Evolutionary conservation across 2,113 vertebrate species (phyloP).

Genomic region (Paraplagusia blochii): DNA sequence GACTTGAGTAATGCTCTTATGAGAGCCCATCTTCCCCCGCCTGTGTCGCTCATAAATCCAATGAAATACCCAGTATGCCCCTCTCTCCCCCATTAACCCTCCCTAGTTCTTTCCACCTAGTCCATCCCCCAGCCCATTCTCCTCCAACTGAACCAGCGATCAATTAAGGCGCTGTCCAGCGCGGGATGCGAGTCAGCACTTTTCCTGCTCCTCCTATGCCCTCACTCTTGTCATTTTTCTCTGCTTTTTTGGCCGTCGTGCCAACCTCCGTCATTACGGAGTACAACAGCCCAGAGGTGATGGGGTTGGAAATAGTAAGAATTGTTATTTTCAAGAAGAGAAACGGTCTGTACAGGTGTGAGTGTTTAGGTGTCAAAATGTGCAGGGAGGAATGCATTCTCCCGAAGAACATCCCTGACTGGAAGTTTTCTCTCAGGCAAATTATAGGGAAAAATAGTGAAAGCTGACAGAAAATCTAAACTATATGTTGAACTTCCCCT

Average conservation of each 20-base stretch:
- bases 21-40: slow-evolving; percentile 47
- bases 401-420: slow-evolving; percentile 17
- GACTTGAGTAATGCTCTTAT: slow-evolving; percentile 63
- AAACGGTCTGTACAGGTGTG: slow-evolving; percentile 47
- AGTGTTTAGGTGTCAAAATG: slow-evolving; percentile 37
- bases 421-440: slow-evolving; percentile 37
- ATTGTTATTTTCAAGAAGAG: slow-evolving; percentile 63
- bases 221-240: slow-evolving; percentile 48
- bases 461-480: slow-evolving; percentile 24
- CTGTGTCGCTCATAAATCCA: slow-evolving; percentile 69
- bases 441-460: slow-evolving; percentile 36
- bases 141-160: slow-evolving; percentile 68
- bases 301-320: slow-evolving; percentile 30
- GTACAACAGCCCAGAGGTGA: slow-evolving; percentile 18
- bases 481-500: slow-evolving; percentile 20
- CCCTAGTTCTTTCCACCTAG: slow-evolving; percentile 6
- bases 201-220: slow-evolving; percentile 41
- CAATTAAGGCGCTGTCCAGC: slow-evolving; percentile 73
- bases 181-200: slow-evolving; percentile 65
- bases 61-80: slow-evolving; percentile 58
- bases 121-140: slow-evolving; percentile 13
- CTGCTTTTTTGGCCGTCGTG: slow-evolving; percentile 23
- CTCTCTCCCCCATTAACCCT: slow-evolving; percentile 62
- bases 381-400: slow-evolving; percentile 37
- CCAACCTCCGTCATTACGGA: slow-evolving; percentile 33